Conservation (phyloP, 2,113 vertebrate genomes). For the Felis catus region F.catus_Fca126_mat1.0 CM031417.1:114545501-114546000, state of each 20-base stretch:
- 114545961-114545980: background rate
- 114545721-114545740: background rate
- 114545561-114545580: background rate
- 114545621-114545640: background rate
- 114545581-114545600: background rate
- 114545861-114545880: background rate
- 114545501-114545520: background rate
- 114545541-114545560: background rate
- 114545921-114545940: background rate
- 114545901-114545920: background rate
- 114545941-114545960: background rate
- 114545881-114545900: background rate
- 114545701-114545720: background rate
- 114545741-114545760: background rate
- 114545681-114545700: background rate
- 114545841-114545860: background rate
- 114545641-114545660: background rate
- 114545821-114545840: conserved; percentile 45
- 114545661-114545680: background rate
- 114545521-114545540: background rate
- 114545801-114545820: background rate
- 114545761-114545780: background rate
- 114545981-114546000: background rate
- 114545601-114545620: background rate
- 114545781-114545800: background rate